These are phyloP conservation scores for Gastracanthus pulcherrimus DNA, from an alignment of 2,888 invertebrate species.

Conservation along the genomic window DNA sequence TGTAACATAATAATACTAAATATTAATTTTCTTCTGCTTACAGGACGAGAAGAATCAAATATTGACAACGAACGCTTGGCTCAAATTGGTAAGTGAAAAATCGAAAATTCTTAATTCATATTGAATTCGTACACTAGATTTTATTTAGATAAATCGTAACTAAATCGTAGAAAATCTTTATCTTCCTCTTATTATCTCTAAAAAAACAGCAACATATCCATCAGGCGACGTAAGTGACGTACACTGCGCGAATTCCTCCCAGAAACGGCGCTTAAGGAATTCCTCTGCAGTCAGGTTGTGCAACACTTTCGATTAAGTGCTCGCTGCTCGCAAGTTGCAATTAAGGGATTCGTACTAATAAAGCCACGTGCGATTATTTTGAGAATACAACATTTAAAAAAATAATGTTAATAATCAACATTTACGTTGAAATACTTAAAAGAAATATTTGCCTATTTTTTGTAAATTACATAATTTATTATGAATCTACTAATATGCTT, in stretches of 20 bases:
- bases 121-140: neutral
- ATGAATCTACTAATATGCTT: too few relatives aligned
- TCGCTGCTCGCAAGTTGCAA: neutral
- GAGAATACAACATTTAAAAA: too few relatives aligned
- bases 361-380: too few relatives aligned
- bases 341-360: neutral
- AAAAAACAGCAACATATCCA: too few relatives aligned
- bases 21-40: constrained; percentile 72
- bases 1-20: neutral
- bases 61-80: constrained; percentile 98
- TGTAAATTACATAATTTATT: too few relatives aligned
- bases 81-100: constrained; percentile 94
- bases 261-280: neutral
- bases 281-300: too few relatives aligned
- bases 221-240: too few relatives aligned
- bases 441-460: too few relatives aligned
- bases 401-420: too few relatives aligned
- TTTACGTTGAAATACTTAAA: too few relatives aligned
- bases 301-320: neutral
- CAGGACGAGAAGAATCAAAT: constrained; percentile 99
- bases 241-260: neutral
- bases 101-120: constrained; percentile 76
- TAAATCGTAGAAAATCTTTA: too few relatives aligned
- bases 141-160: neutral
- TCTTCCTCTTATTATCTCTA: too few relatives aligned